Base-by-base conservation (phyloP, 2,797 vertebrate genomes). In the Pagetopsis macropterus region DNA sequence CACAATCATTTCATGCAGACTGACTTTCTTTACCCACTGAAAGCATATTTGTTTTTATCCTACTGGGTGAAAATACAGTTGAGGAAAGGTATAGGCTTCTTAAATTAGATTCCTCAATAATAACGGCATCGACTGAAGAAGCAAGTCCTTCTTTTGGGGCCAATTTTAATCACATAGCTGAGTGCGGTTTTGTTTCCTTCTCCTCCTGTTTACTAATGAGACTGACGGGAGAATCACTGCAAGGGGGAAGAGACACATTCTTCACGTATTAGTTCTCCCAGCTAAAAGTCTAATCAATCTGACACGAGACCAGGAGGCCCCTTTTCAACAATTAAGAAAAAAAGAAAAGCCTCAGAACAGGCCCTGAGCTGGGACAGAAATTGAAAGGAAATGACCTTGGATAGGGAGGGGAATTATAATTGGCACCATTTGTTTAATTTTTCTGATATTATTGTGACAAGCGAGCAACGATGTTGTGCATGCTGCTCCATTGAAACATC, bases 211-310 rank as follows among this genome's bases (percentile, higher is more conserved):
- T 92, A 93, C 91, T 87, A 88, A 87, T 88, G 90, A 86, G 84
- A 79, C 84, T 70, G 68, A 84, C 69, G 75, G 72, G 68, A 83
- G 85, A 87, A 76, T 62, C 50, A 65, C 83, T 87, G 84, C 73
- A 70, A 75, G 87, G 84, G 75, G 67, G 77, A 87, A 86, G 71
- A 75, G 66, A 82, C 83, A 91, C 84, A 93, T 89, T 82, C 78
- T 84, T 87, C 84, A 89, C 84, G 76, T 93, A 91, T 89, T 89
- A 92, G 91, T 91, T 93, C 90, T 86, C 90, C 75, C 69, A 72
- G 87, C 86, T 89, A 87, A 93, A 91, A 78, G 85, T 91, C 89
- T 89, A 92, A 93, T 93, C 91, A 92, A 89, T 92, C 88, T 90
- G 88, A 88, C 78, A 85, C 81, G 73, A 76, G 79, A 84, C 84